Evolutionary conservation across 2,888 invertebrate species (phyloP), one percentile per base, ranked within the genome.

Genomic region (Philereme vetulata): DNA sequence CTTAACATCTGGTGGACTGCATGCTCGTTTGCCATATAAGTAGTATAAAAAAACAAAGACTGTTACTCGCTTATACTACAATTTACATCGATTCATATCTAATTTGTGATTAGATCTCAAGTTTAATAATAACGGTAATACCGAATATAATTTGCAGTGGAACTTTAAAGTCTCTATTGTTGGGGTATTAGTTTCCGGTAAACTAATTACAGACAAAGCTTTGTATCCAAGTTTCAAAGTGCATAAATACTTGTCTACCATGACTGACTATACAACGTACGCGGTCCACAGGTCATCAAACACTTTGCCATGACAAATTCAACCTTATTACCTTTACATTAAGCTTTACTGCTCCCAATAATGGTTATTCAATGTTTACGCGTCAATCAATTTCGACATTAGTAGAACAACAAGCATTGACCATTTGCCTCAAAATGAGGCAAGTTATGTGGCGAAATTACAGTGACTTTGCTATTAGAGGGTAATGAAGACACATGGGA

Each of bases 361-460:
- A 32, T 45, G 53, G 42, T 50, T 56, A 58, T 56, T 49, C 53
- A 35, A 6, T 45, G 51, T 55, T 58, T 35, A 58, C 55, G 58
- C 55, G 55, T 62, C 58, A 62, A 58, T 62, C 62, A 58, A 62
- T 62, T 62, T 52, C 45, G n/a, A 47, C 21, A 55, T 58, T 62
- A 62, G 55, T 42, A 36, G 58, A 55, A 54, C 54, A 49, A 38
- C 50, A 51, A 51, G 58, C 58, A 45, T 58, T 58, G 62, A 45
- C 55, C 55, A 62, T 62, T 57, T 55, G 62, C 48, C 34, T 55
- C 35, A 40, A 49, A 55, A 54, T 62, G 50, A 62, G 54, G 48
- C 36, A 55, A 56, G 58, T 53, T 58, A 55, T 62, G 46, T 42
- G 6, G 44, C 11, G 51, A 36, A 46, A 50, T 46, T 46, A 33